phyloP scores from a whole-genome alignment of 2,888 invertebrate species.

The Homarus gammarus region DNA sequence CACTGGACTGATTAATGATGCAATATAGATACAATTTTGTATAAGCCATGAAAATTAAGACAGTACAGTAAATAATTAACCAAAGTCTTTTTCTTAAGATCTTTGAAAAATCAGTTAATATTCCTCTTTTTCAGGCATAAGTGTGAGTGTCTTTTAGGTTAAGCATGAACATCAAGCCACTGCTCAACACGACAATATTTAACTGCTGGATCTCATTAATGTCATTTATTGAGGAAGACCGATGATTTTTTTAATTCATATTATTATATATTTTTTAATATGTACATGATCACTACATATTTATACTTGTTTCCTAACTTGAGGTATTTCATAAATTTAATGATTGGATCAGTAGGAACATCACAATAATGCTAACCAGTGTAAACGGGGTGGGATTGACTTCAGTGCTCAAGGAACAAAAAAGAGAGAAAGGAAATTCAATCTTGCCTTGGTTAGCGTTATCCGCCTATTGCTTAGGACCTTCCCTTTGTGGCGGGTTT shows the following conservation, averaged over 20 bases:
- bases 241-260: not conserved
- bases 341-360: not conserved
- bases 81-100: too few species aligned
- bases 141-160: not conserved
- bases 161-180: not conserved
- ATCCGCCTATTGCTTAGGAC: slow-evolving; percentile 45
- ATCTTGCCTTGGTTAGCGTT: slow-evolving; percentile 32
- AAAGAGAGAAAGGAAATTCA: too few species aligned
- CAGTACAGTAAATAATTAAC: too few species aligned
- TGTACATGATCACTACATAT: not conserved
- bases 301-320: slow-evolving; percentile 26
- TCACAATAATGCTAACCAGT: slow-evolving; percentile 23
- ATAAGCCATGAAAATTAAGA: too few species aligned
- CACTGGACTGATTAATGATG: too few species aligned
- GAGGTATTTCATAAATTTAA: not conserved
- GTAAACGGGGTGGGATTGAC: not conserved
- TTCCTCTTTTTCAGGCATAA: not conserved
- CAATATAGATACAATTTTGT: too few species aligned
- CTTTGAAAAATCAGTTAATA: not conserved
- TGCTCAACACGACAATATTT: not conserved
- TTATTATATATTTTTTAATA: not conserved
- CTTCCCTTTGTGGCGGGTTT: slow-evolving; percentile 46
- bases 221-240: not conserved
- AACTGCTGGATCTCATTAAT: not conserved
- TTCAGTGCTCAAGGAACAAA: not conserved